Evolutionary conservation across 2,888 invertebrate species (phyloP).

Genomic region (Tipula confusa): DNA sequence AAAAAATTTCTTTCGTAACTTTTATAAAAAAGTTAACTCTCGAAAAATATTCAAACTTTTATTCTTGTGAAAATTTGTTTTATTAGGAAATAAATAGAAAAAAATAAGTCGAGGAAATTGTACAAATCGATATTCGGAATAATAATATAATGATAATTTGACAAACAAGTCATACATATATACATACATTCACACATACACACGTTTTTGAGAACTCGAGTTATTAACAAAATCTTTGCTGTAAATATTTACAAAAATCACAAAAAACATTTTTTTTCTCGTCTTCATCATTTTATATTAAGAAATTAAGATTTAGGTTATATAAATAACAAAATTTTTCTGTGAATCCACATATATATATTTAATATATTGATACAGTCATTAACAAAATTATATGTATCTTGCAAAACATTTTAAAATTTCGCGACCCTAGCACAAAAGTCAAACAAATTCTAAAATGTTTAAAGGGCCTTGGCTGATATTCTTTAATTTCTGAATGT

Average conservation of each 20-base stretch:
- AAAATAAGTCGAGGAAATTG: background rate
- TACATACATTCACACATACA: background rate
- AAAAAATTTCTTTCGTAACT: background rate
- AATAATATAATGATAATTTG: background rate
- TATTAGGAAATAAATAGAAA: background rate
- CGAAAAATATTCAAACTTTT: background rate
- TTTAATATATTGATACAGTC: too few relatives aligned
- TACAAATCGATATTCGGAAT: background rate
- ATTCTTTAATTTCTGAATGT: too few relatives aligned
- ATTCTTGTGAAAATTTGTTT: background rate
- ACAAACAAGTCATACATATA: background rate
- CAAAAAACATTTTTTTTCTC: background rate
- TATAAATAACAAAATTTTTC: background rate
- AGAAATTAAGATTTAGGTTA: slow-evolving; percentile 16
- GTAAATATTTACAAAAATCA: slow-evolving; percentile 21
- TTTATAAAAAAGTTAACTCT: background rate
- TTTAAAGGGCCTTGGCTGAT: too few relatives aligned
- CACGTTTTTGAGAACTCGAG: background rate
- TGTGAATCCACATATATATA: too few relatives aligned
- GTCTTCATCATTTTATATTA: slow-evolving; percentile 12
- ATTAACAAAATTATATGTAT: too few relatives aligned
- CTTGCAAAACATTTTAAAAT: too few relatives aligned
- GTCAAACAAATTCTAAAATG: too few relatives aligned
- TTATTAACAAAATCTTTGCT: slow-evolving; percentile 7
- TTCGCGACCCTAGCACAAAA: too few relatives aligned